phyloP scores from a whole-genome alignment of 2,888 invertebrate genomes.

The Mayetiola destructor region DNA sequence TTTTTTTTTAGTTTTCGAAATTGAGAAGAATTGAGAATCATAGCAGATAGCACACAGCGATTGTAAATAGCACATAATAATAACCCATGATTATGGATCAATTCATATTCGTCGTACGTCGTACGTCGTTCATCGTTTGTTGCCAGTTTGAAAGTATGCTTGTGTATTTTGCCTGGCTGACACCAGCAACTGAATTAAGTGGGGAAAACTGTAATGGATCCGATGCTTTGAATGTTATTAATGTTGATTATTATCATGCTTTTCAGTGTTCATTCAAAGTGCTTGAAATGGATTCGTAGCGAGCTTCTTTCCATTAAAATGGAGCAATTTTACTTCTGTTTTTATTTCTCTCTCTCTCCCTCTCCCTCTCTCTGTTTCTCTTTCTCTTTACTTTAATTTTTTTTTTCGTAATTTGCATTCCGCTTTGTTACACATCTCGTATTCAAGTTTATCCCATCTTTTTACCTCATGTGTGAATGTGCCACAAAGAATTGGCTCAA shows the following conservation, averaged over 20 bases:
- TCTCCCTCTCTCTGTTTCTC: background rate
- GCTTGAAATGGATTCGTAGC: background rate
- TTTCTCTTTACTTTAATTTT: background rate
- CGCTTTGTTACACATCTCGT: no score
- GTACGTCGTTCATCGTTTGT: no score
- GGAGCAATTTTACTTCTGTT: background rate
- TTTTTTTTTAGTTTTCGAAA: background rate
- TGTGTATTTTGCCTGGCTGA: background rate
- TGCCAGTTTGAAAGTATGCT: background rate
- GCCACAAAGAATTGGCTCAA: no score
- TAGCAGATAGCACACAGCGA: no score
- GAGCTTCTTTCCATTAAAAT: background rate
- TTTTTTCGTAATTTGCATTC: no score
- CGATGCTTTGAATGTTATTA: slow-evolving; percentile 9
- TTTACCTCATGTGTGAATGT: no score
- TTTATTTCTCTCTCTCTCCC: background rate
- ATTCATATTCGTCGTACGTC: slow-evolving; percentile 8
- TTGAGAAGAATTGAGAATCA: no score
- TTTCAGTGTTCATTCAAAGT: slow-evolving; percentile 9
- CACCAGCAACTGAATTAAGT: background rate
- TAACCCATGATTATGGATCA: slow-evolving; percentile 8
- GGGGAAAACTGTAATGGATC: slow-evolving; percentile 5
- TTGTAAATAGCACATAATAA: slow-evolving; percentile 3
- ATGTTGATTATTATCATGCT: slow-evolving; percentile 5
- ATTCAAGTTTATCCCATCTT: no score